These are phyloP conservation scores for Pygmarrhopalites habei DNA, from an alignment of 1,140 invertebrate species.

Conservation along the genomic window DNA sequence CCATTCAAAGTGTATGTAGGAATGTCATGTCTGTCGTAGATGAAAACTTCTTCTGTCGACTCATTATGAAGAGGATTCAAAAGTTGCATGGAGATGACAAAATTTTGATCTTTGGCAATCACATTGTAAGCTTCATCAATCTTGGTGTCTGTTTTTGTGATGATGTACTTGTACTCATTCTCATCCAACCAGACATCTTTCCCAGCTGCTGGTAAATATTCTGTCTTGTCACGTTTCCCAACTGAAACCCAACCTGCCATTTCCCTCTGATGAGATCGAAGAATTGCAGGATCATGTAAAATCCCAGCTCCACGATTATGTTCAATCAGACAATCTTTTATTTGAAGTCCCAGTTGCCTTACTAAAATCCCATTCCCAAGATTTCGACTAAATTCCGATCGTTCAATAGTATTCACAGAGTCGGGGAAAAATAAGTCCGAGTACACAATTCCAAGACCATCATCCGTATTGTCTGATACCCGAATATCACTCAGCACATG, in stretches of 20 bases:
- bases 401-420: conserved; percentile 72
- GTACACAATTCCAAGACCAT: conserved; percentile 80
- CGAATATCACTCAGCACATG: conserved; percentile 80
- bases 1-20: conserved; percentile 52
- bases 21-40: conserved; percentile 54
- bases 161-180: conserved; percentile 67
- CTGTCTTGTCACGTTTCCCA: conserved; percentile 46
- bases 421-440: conserved; percentile 81
- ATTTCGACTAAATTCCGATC: conserved; percentile 82
- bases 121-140: conserved; percentile 36
- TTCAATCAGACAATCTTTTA: conserved; percentile 67
- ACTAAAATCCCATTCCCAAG: conserved; percentile 79
- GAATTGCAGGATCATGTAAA: conserved; percentile 79
- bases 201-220: conserved; percentile 33
- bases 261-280: conserved; percentile 73
- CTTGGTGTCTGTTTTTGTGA: conserved; percentile 49
- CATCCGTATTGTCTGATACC: conserved; percentile 71
- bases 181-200: conserved; percentile 59
- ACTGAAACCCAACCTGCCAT: conserved; percentile 76
- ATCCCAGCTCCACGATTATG: conserved; percentile 83
- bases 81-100: conserved; percentile 56
- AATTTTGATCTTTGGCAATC: conserved; percentile 39
- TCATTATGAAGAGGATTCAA: conserved; percentile 80
- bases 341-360: conserved; percentile 74
- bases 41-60: conserved; percentile 69